These are phyloP conservation scores for Petrolisthes manimaculis DNA, from an alignment of 2,888 invertebrate genomes.

Conservation along the genomic window DNA sequence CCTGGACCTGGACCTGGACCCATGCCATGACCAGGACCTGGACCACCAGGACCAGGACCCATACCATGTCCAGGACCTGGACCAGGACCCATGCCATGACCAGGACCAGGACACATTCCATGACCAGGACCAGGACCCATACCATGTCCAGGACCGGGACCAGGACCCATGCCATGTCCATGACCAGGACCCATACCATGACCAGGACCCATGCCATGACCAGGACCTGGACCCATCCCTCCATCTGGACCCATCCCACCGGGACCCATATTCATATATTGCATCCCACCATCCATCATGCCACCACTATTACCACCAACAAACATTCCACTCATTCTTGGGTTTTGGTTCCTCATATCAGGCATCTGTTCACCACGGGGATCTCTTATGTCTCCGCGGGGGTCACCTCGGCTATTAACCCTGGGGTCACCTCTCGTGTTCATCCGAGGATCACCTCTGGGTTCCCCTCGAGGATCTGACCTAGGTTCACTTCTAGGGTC, in stretches of 20 bases:
- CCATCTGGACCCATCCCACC: constrained; percentile 2
- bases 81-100: constrained; percentile 26
- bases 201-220: not conserved
- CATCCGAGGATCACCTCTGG: constrained; percentile 49
- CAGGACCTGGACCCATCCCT: constrained; percentile 11
- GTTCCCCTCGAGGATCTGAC: constrained; percentile 44
- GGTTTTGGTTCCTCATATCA: constrained; percentile 52
- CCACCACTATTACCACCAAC: constrained; percentile 47
- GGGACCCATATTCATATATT: constrained; percentile 43
- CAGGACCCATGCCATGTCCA: constrained; percentile 15
- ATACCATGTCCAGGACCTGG: constrained; percentile 4
- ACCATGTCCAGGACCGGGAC: constrained; percentile 11
- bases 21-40: not conserved
- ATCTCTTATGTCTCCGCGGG: constrained; percentile 48
- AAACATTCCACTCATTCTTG: constrained; percentile 46
- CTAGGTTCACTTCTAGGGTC: constrained; percentile 57
- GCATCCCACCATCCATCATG: constrained; percentile 56
- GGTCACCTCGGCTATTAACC: constrained; percentile 49
- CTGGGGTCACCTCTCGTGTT: constrained; percentile 54
- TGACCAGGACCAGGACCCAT: not conserved
- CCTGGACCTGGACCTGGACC: constrained; percentile 18
- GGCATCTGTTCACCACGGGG: constrained; percentile 40
- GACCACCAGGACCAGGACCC: constrained; percentile 24
- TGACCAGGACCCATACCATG: not conserved
- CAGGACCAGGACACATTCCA: not conserved